Conservation (phyloP, 2,113 vertebrate genomes). For the Mirza zaza region DNA sequence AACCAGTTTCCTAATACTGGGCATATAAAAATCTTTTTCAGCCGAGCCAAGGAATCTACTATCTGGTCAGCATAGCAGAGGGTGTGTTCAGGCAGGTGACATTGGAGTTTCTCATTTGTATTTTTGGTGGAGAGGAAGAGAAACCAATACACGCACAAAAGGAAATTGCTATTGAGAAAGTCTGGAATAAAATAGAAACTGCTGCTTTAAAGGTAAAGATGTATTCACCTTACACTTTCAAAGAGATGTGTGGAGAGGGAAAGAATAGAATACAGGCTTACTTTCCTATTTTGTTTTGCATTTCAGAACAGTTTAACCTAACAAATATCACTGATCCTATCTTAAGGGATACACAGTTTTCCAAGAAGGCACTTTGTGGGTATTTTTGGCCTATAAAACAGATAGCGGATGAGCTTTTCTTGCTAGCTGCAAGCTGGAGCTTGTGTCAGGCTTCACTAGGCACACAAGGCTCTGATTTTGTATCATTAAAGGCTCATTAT, state of each 20-base stretch:
- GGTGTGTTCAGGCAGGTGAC: not conserved
- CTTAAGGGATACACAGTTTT: slow-evolving; percentile 54
- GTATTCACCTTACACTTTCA: slow-evolving; percentile 21
- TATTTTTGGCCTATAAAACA: slow-evolving; percentile 75
- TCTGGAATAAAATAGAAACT: not conserved
- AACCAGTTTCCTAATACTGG: slow-evolving; percentile 6
- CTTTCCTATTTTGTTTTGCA: not conserved
- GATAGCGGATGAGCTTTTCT: slow-evolving; percentile 43
- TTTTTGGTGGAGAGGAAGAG: slow-evolving; percentile 35
- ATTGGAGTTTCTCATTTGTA: not conserved
- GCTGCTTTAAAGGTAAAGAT: not conserved
- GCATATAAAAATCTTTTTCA: not conserved
- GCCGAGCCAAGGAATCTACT: not conserved
- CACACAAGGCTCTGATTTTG: slow-evolving; percentile 84
- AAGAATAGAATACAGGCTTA: not conserved
- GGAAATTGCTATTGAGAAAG: slow-evolving; percentile 8
- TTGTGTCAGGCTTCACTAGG: slow-evolving; percentile 82
- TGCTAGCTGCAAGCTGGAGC: slow-evolving; percentile 79
- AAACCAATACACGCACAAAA: not conserved
- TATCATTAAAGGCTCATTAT: slow-evolving; percentile 87
- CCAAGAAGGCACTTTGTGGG: slow-evolving; percentile 63
- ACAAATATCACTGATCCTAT: slow-evolving; percentile 45
- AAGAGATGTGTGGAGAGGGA: not conserved
- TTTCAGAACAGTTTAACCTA: slow-evolving; percentile 26
- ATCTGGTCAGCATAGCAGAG: not conserved